A percentile compares a stretch with the other conserved stretches of the same genome.
phyloP scores from a whole-genome alignment of 2,797 vertebrate species.

The Pachyuromys duprasi region DNA sequence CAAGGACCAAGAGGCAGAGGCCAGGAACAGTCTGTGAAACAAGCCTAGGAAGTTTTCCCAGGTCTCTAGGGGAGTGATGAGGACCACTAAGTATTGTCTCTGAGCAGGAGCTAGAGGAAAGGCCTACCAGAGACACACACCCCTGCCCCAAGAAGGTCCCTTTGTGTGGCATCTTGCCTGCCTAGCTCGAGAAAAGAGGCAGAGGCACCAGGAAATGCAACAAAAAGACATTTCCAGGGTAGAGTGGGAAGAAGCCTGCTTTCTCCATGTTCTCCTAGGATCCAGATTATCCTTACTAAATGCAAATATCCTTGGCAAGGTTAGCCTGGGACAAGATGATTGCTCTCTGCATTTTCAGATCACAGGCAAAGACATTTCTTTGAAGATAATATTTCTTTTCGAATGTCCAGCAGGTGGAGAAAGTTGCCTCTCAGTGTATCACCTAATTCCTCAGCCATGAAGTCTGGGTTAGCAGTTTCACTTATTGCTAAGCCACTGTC shows the following conservation, averaged over 20 bases:
- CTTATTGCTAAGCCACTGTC: background rate
- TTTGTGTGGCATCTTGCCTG: background rate
- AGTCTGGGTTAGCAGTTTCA: background rate
- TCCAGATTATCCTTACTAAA: conserved; percentile 41
- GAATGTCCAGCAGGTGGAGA: background rate
- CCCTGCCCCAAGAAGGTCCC: background rate
- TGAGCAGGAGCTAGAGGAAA: background rate
- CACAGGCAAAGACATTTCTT: conserved; percentile 42
- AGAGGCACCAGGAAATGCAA: background rate
- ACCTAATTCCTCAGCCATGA: background rate
- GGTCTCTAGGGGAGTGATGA: background rate
- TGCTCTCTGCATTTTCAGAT: conserved; percentile 37
- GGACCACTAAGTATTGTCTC: background rate
- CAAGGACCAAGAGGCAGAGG: background rate
- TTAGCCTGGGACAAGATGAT: conserved; percentile 44
- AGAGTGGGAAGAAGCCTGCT: background rate
- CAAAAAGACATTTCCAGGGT: background rate
- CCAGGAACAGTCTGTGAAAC: too few species aligned
- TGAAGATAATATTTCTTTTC: conserved; percentile 55
- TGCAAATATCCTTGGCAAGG: conserved; percentile 40
- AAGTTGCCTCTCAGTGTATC: background rate
- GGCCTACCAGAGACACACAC: background rate
- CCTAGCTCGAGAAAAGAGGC: background rate
- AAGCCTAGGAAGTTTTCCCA: background rate
- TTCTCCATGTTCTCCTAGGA: background rate